Conservation (phyloP, 2,888 invertebrate species). For the Anorthoa munda region DNA sequence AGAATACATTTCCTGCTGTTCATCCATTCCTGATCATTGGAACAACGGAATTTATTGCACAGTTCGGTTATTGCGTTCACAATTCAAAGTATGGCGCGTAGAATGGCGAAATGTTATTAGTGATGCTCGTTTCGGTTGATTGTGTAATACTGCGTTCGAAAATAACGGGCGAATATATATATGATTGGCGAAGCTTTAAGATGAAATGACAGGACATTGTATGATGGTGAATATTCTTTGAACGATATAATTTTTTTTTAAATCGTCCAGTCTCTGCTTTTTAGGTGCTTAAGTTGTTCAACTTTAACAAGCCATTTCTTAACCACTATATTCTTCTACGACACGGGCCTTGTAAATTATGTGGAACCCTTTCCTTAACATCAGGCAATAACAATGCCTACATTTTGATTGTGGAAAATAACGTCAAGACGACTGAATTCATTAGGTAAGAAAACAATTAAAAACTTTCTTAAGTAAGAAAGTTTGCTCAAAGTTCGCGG, state of each 20-base stretch:
- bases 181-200: background rate
- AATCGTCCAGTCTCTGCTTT: too few relatives aligned
- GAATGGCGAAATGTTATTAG: background rate
- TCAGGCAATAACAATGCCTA: background rate
- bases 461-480: conserved; percentile 33
- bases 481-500: conserved; percentile 15
- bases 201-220: background rate
- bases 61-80: conserved; percentile 25
- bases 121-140: conserved; percentile 9
- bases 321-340: too few relatives aligned
- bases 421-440: background rate
- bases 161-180: background rate
- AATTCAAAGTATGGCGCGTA: too few relatives aligned
- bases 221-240: background rate
- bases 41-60: too few relatives aligned
- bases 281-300: background rate
- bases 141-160: background rate
- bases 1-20: too few relatives aligned
- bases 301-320: background rate
- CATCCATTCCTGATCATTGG: background rate
- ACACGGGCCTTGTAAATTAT: background rate
- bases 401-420: conserved; percentile 7
- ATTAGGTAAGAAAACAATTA: conserved; percentile 24
- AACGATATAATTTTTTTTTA: too few relatives aligned
- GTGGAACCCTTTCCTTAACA: background rate